These are phyloP conservation scores for Melanaphis sacchari DNA, from an alignment of 1,140 invertebrate genomes.

Conservation along the genomic window DNA sequence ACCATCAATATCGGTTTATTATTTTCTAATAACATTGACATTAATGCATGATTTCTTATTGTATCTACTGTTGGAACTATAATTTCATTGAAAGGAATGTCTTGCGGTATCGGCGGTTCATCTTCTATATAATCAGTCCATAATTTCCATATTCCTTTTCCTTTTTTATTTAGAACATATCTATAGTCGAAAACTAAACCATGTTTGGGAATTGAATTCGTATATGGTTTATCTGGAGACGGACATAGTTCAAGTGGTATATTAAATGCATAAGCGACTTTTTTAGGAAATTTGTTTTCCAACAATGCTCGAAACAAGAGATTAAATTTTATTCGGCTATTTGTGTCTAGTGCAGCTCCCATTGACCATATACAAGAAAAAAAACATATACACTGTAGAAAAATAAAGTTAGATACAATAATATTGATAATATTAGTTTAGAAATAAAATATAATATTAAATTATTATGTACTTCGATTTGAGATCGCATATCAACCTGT, in stretches of 20 bases:
- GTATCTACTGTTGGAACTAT: conserved; percentile 92
- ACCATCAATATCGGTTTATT: conserved; percentile 84
- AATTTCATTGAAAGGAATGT: conserved; percentile 92
- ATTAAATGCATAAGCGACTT: conserved; percentile 65
- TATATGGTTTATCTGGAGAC: conserved; percentile 74
- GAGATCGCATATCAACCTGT: conserved; percentile 78
- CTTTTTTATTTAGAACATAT: conserved; percentile 71
- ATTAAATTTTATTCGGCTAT: conserved; percentile 80
- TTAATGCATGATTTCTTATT: conserved; percentile 78
- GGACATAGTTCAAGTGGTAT: conserved; percentile 65
- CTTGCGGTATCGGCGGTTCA: conserved; percentile 82
- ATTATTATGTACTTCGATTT: conserved; percentile 70
- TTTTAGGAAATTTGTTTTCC: conserved; percentile 76
- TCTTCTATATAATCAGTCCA: conserved; percentile 86
- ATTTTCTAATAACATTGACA: conserved; percentile 81
- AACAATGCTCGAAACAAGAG: conserved; percentile 79
- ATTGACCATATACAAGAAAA: conserved; percentile 92
- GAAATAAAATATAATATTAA: neutral
- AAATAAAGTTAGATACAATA: neutral
- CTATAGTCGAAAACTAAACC: conserved; percentile 88
- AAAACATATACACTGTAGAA: conserved; percentile 82
- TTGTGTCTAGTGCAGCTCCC: conserved; percentile 78
- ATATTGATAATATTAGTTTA: neutral
- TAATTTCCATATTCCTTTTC: conserved; percentile 86
- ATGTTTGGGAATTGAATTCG: conserved; percentile 79